Base-by-base conservation (phyloP, 2,113 vertebrate species). In the Formicarius rufipectus region DNA sequence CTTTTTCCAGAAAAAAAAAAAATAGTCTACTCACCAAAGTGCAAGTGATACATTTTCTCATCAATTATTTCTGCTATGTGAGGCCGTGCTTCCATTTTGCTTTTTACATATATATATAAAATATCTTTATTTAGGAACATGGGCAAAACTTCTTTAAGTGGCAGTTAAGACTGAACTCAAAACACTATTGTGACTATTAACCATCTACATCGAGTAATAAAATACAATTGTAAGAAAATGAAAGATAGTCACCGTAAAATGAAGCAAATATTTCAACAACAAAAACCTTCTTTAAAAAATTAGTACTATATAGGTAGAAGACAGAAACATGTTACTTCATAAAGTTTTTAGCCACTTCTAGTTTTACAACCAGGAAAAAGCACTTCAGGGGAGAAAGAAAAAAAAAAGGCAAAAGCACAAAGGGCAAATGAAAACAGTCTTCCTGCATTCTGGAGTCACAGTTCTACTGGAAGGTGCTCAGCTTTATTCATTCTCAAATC, bases 401-500 rank as follows among this genome's bases (percentile, higher is more conserved):
- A 50, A 52, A 3, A 4, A 31, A 19, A 76, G 40, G 11, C 20
- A 35, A n/a, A 37, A 49, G 8, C 30, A 63, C 42, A 79, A 89
- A 85, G 13, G 37, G 22, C 40, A 83, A 77, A 77, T 31, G 31
- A 81, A 92, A 83, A 58, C 28, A 28, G 18, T 90, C 23, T 69
- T 84, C 45, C 39, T 45, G 40, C 56, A 58, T 90, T 86, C 73
- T 53, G 75, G 6, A 71, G 27, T 85, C 37, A 62, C 33, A 79
- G 55, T 8, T 88, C 67, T 59, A 52, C 33, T 42, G 17, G 33
- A 74, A 84, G 68, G 23, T 50, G 35, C 47, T 63, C 67, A 56
- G 56, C 63, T 96, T 98, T 93, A 99, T 59, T 99, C 98, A 66
- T 99, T 99, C 94, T 99, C 98, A 91, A 98, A 99, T 98, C 98